Evolutionary conservation across 1,140 invertebrate species (phyloP).

Genomic region (Aricia agestis): DNA sequence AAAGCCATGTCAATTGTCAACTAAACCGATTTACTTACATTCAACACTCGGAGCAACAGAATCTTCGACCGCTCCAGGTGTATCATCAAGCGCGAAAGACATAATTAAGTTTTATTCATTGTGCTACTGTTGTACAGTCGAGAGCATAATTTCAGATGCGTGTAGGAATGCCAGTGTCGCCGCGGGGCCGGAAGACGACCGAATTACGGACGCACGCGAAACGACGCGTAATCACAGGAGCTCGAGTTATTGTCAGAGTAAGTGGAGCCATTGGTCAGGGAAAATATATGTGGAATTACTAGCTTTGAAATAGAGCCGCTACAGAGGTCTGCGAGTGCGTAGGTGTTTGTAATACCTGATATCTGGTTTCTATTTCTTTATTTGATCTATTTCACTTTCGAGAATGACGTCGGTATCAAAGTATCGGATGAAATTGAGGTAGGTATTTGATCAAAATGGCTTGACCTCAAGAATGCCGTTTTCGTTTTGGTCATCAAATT

Average conservation of each 20-base stretch:
- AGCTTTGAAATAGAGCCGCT: neutral
- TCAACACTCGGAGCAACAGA: neutral
- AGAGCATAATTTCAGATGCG: constrained; percentile 30
- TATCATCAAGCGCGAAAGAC: neutral
- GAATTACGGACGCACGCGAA: constrained; percentile 37
- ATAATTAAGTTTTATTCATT: constrained; percentile 1
- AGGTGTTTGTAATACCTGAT: neutral
- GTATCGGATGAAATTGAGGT: too few relatives aligned
- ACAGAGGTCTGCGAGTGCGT: neutral
- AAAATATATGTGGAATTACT: neutral
- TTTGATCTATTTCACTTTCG: too few relatives aligned
- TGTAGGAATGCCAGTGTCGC: constrained; percentile 38
- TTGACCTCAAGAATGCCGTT: too few relatives aligned
- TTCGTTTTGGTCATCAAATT: too few relatives aligned
- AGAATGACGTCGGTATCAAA: too few relatives aligned
- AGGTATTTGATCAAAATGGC: too few relatives aligned
- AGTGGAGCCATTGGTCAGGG: neutral
- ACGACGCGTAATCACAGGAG: constrained; percentile 41
- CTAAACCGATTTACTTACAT: neutral
- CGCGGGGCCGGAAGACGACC: constrained; percentile 36
- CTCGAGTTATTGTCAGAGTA: constrained; percentile 17
- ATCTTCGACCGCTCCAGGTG: neutral
- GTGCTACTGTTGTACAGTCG: constrained; percentile 24
- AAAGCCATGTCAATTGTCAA: too few relatives aligned
- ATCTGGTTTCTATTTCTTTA: too few relatives aligned